Base-by-base conservation (phyloP, 2,797 vertebrate species). In the Catharus ustulatus region DNA sequence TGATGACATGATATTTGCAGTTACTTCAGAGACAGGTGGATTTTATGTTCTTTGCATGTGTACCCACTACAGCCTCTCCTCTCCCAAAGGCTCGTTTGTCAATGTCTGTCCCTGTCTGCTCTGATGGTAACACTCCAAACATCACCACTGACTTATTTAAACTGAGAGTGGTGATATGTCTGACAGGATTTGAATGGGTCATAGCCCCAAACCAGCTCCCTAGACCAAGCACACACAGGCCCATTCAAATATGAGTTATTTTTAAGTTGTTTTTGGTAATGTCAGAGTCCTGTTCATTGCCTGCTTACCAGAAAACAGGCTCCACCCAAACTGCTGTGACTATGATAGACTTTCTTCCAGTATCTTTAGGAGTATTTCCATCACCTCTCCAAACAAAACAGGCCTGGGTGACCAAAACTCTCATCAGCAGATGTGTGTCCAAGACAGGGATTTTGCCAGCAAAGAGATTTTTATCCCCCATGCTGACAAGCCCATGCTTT, bases 11-110 rank as follows among this genome's bases (percentile, higher is more conserved):
- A 42, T 34, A 67, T 61, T n/a, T 57, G 20, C 57, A 69, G 36
- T 51, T 57, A n/a, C 13, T 87, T 66, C 59, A 83, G 72, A 77
- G 55, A 51, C 36, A 79, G 36, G 38, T 5, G 17, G 24, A 64
- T 26, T 11, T 46, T 26, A 27, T 20, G 14, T 9, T 54, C 19
- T 54, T 52, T 36, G 10, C 77, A 29, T 16, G 6, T 43, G 13
- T 34, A 42, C 15, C 26, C 1, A 9, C 19, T 36, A 40, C 5
- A 34, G 38, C 29, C 26, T 75, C 32, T 84, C 11, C 24, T 15
- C 29, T 86, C 43, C 26, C 42, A 54, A 26, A 6, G 2, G 43
- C 24, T 91, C 3, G 0, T 46, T 76, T 13, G 29, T 15, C 0
- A 0, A 40, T 26, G 22, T 20, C 43, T 83, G 6, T 23, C 17